Base-by-base conservation (phyloP, 2,797 vertebrate species). In the Chelidonichthys spinosus region DNA sequence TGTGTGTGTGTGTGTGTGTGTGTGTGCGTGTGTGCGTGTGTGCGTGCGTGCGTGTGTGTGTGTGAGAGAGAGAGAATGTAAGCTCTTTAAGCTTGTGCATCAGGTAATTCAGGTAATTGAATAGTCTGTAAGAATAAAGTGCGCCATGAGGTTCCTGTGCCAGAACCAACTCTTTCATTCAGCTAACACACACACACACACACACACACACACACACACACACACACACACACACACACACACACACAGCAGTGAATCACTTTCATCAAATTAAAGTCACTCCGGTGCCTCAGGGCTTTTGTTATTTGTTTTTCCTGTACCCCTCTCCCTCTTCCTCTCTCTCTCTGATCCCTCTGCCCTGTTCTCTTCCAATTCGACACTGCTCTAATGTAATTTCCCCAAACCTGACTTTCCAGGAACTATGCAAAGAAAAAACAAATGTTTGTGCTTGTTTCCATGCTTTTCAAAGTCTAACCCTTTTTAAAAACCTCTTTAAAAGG, bases 221-320 rank as follows among this genome's bases (percentile, higher is more conserved):
- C 59, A 70, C 54, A 58, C 70, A 69, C 40, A 18, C 52, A 46
- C 47, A 2, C 37, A 59, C 58, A 55, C 71, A 63, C 58, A 46
- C 37, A 78, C 60, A 68, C 76, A 72, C 63, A 55, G 40, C 61
- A 65, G 50, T 82, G 72, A 86, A 85, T 87, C 84, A 80, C 83
- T 84, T 86, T 80, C 77, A 84, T 89, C 74, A 85, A 83, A 84
- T 91, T 83, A 83, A 82, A 84, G 82, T 71, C 71, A 81, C 61
- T 86, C 68, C 3, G 49, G n/a, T 0, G 32, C 87, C 76, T 86
- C 56, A 9, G 78, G 87, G 63, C 67, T 82, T 46, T 47, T 60
- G 69, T 88, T 85, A 84, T 87, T 85, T 85, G 66, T 80, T 85
- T 49, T 83, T 84, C 65, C 73, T 78, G 60, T 69, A 50, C 14